A percentile compares a stretch with the other conserved stretches of the same genome.
Evolutionary conservation across 2,797 vertebrate genomes (phyloP).

Genomic region (Muraenolepis orangiensis): DNA sequence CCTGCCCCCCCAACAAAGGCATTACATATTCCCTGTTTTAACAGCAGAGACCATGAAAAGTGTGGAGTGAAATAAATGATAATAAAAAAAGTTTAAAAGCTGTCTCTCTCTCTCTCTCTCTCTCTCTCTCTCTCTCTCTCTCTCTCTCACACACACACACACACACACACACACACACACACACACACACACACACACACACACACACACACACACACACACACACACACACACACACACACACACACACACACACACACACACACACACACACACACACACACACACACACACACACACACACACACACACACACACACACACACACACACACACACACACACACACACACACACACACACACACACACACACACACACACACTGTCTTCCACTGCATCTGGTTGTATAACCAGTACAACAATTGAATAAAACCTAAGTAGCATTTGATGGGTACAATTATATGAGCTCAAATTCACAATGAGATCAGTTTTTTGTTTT

Average conservation of each 20-base stretch:
- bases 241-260: background rate
- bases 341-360: too few species aligned
- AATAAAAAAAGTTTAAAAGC: background rate
- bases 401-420: background rate
- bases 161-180: background rate
- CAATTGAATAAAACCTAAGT: background rate
- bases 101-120: background rate
- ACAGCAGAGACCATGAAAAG: background rate
- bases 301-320: too few species aligned
- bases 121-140: background rate
- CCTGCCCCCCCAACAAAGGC: background rate
- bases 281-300: too few species aligned
- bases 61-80: background rate
- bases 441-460: background rate
- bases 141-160: too few species aligned
- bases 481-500: background rate
- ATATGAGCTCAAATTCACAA: background rate
- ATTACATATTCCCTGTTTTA: background rate
- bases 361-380: background rate
- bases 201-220: conserved; percentile 2
- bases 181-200: background rate
- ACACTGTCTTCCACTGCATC: background rate
- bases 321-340: too few species aligned
- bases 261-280: too few species aligned
- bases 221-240: conserved; percentile 6